These are phyloP conservation scores for Amazona guildingii DNA, from an alignment of 2,113 vertebrate genomes.

Conservation along the genomic window DNA sequence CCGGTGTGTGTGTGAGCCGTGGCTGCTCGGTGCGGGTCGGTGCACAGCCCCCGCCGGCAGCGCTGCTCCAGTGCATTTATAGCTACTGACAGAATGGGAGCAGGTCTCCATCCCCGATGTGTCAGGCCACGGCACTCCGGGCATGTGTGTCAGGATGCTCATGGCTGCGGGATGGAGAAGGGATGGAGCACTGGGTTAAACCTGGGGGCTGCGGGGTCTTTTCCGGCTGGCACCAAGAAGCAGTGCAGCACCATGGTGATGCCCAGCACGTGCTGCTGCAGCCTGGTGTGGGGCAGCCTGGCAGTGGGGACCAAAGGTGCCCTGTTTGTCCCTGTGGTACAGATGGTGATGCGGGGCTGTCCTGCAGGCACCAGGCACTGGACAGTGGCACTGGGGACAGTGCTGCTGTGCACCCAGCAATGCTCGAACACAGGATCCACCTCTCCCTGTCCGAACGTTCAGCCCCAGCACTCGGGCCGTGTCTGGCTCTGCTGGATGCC, in stretches of 20 bases:
- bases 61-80: conserved; percentile 23
- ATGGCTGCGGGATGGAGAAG: not conserved
- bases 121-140: not conserved
- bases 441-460: accelerated
- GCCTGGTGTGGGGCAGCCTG: not conserved
- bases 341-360: accelerated
- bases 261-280: not conserved
- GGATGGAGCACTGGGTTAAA: accelerated
- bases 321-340: not conserved
- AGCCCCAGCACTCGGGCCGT: accelerated
- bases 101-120: conserved; percentile 26
- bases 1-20: accelerated
- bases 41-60: not conserved
- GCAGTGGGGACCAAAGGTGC: not conserved
- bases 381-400: not conserved
- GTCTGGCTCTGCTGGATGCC: accelerated
- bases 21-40: not conserved
- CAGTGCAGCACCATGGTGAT: accelerated
- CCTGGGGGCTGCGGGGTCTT: not conserved
- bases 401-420: not conserved
- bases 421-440: accelerated
- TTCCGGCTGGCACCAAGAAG: not conserved
- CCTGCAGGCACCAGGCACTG: not conserved
- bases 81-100: conserved; percentile 60
- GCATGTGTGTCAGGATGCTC: accelerated